Evolutionary conservation across 2,797 vertebrate species (phyloP).

Genomic region (Coccyzus lansbergi): DNA sequence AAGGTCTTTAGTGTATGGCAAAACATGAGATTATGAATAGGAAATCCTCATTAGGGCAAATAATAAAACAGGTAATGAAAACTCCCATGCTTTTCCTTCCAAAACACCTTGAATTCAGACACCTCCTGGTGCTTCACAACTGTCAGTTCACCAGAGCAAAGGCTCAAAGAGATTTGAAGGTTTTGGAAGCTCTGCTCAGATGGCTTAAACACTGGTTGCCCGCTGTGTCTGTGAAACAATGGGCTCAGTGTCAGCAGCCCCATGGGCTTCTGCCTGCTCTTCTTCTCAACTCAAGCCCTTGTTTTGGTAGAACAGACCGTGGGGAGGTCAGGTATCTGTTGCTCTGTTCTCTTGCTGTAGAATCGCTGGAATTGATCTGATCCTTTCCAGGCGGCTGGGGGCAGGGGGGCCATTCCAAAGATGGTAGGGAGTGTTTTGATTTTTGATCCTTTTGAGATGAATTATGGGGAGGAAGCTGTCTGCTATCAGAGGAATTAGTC

Average conservation of each 20-base stretch:
- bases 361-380: conserved; percentile 31
- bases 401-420: conserved; percentile 21
- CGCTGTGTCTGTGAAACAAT: neutral
- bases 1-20: neutral
- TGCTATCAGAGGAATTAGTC: conserved; percentile 64
- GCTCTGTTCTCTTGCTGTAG: conserved; percentile 19
- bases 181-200: neutral
- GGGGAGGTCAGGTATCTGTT: conserved; percentile 5
- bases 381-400: conserved; percentile 36
- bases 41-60: neutral
- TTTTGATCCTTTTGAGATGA: conserved; percentile 63
- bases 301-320: neutral
- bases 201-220: neutral
- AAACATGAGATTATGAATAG: accelerated
- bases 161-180: neutral
- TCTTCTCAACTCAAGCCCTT: neutral
- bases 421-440: conserved; percentile 57
- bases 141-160: neutral
- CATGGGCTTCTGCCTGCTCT: neutral
- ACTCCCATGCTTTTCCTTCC: neutral
- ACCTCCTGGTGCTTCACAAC: neutral
- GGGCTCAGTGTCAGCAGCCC: conserved; percentile 19
- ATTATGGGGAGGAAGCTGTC: conserved; percentile 64
- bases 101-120: neutral
- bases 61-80: neutral